Evolutionary conservation across 2,888 invertebrate species (phyloP), one percentile per base, ranked within the genome.

Genomic region (Sphaeridia pumilis): DNA sequence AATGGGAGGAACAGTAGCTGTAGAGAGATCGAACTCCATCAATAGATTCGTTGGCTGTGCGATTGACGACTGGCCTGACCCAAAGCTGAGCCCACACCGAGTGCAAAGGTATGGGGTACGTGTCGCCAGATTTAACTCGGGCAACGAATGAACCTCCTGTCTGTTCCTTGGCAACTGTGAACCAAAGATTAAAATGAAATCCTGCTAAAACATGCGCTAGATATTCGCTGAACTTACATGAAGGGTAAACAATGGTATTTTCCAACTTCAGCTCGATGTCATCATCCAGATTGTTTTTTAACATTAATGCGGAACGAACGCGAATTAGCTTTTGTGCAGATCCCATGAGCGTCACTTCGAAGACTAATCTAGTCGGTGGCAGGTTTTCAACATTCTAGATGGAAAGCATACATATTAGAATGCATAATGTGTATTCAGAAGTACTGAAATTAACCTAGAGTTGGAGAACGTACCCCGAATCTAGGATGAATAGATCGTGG

Each of bases 241-340:
- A 60, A 4, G 62, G 62, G 44, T 63, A 64, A 7, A 61, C 55
- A 31, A 64, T 64, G 3, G 62, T 58, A 67, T 78, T 79, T 57
- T 83, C 82, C 67, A 88, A 73, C 67, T 81, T 82, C 1, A 88
- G 69, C 61, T 84, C 80, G 12, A 92, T 76, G 0, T 79, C 70
- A 64, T 84, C 81, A 48, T 81, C 78, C 64, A 92, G 72, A 64
- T 77, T 76, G 72, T 95, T 95, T 49, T 78, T 72, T 2, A 94
- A 74, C 64, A 82, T 79, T 58, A 97, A 74, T 26, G 93, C 89
- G 7, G 95, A 95, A 56, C 94, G 80, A 17, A 97, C 84, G 7
- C 88, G 87, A 49, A 94, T 84, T 64, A 95, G 74, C 72, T 97
- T 97, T 65, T 88, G 82, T 1, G 95, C 95, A 2, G 90, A 89